These are phyloP conservation scores for Drosophila tropicalis DNA, from an alignment of 1,140 invertebrate species.

Conservation along the genomic window DNA sequence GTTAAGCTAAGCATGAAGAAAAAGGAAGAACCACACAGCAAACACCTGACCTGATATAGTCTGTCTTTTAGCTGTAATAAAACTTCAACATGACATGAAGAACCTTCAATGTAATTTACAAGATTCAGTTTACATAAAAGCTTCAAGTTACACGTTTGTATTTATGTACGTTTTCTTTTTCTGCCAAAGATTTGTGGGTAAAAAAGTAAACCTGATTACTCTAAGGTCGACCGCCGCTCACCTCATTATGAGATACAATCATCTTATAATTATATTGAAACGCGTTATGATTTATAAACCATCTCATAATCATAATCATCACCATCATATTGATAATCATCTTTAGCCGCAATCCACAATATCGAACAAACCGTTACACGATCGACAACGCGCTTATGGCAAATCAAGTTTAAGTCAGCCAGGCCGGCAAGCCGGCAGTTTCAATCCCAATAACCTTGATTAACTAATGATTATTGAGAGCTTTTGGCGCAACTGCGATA, in stretches of 20 bases:
- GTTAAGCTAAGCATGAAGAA: constrained; percentile 17
- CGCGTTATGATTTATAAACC: constrained; percentile 37
- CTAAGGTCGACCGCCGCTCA: constrained; percentile 6
- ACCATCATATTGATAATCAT: constrained; percentile 40
- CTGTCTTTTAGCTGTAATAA: constrained; percentile 35
- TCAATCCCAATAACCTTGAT: constrained; percentile 43
- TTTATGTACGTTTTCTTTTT: not conserved
- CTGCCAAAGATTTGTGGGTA: not conserved
- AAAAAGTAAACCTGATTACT: constrained; percentile 29
- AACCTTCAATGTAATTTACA: constrained; percentile 63
- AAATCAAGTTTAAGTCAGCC: not conserved
- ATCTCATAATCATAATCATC: constrained; percentile 14
- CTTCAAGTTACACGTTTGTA: constrained; percentile 6
- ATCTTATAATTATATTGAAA: constrained; percentile 45
- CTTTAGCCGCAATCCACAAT: constrained; percentile 21
- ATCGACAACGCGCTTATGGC: constrained; percentile 24
- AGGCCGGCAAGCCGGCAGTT: not conserved
- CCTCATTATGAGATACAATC: constrained; percentile 35
- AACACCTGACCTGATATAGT: constrained; percentile 24
- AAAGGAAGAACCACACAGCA: constrained; percentile 22
- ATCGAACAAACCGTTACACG: constrained; percentile 49
- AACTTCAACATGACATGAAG: constrained; percentile 45
- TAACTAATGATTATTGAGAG: constrained; percentile 43
- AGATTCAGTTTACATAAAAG: constrained; percentile 43
- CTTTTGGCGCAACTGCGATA: constrained; percentile 25